Base-by-base conservation (phyloP, 1,140 invertebrate genomes). In the Saxidomus purpurata region DNA sequence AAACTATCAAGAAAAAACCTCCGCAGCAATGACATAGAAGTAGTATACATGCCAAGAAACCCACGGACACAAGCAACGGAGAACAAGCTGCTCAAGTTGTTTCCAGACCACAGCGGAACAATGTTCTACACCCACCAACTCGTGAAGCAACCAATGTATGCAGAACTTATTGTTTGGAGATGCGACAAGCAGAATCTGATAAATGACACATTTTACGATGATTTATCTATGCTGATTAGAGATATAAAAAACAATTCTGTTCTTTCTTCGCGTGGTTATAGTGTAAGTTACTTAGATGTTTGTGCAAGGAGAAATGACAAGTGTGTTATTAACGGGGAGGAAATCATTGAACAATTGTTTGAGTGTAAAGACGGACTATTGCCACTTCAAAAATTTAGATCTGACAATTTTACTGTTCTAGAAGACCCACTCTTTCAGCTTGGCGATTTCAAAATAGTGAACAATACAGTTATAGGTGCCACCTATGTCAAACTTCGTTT, bases 241-340 rank as follows among this genome's bases (percentile, higher is more conserved):
- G 15, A 38, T 28, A n/a, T 80, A 19, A 49, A 80, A 49, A 31
- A 43, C 6, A 76, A 43, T 43, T 43, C 47, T 49, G 17, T 49
- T 22, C 36, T 19, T 22, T 36, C 40, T 6, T 2, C 1, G 0
- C 9, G 1, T 19, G 25, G 15, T 6, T n/a, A n/a, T n/a, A 55
- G 34, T 1, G 25, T 59, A 0, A 22, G 22, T 19, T 55, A 55
- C 25, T 0, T 17, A 8, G 19, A 59, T n/a, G 31, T 80, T 1
- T 80, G 77, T 22, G 47, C 77, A 0, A 19, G 31, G 19, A 19
- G n/a, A 31, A 80, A 80, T 80, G 77, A 22, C 19, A 34, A 11
- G 28, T 80, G 77, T 55, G 77, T 80, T 28, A 59, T 80, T 38
- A 31, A 80, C 19, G 47, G 52, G n/a, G 52, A 55, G n/a, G 25